These are phyloP conservation scores for Campylorhamphus procurvoides DNA, from an alignment of 2,113 vertebrate species.

Conservation along the genomic window DNA sequence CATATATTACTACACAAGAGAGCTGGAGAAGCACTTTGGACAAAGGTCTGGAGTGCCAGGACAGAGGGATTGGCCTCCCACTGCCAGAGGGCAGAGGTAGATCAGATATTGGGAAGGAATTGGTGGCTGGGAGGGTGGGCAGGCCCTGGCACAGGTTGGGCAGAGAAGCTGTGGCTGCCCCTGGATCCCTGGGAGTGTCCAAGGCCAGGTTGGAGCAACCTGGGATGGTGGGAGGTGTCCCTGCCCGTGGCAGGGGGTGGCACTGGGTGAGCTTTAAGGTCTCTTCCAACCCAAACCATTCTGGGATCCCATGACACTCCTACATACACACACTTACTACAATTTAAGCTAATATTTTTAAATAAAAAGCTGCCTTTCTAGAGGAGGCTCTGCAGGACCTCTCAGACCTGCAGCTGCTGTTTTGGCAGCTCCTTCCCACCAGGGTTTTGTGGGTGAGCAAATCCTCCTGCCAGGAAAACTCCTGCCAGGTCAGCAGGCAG, in stretches of 20 bases:
- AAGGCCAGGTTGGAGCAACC: fast-evolving
- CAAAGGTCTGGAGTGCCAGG: background rate
- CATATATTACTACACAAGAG: no score
- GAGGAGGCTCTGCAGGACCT: background rate
- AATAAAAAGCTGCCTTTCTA: fast-evolving
- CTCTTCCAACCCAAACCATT: background rate
- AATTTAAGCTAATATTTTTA: background rate
- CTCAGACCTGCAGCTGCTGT: background rate
- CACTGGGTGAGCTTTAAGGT: fast-evolving
- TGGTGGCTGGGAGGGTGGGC: fast-evolving
- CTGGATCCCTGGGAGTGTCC: background rate
- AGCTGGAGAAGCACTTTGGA: background rate
- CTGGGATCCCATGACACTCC: background rate
- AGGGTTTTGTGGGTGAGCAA: fast-evolving
- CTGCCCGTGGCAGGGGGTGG: background rate
- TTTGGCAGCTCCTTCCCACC: background rate
- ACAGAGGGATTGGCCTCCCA: background rate
- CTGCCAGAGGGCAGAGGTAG: background rate
- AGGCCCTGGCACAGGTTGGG: background rate
- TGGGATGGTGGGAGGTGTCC: background rate
- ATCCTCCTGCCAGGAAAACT: background rate
- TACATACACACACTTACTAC: background rate
- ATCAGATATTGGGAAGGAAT: background rate
- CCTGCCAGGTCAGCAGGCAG: background rate
- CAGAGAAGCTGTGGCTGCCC: background rate